Conservation (phyloP, 2,797 vertebrate genomes). For the Brachymystax lenok region DNA sequence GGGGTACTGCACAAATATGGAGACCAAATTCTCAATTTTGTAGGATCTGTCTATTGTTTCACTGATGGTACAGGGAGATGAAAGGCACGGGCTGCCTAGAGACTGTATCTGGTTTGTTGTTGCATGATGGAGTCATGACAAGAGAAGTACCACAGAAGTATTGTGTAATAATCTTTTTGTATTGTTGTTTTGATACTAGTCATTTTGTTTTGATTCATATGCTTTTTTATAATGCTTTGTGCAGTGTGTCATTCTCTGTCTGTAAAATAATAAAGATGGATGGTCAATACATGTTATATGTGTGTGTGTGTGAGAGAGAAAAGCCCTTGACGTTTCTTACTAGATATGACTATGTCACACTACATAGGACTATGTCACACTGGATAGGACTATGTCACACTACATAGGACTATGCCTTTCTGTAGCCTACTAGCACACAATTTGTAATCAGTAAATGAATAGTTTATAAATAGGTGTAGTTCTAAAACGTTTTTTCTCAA, state of each 20-base stretch:
- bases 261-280: conserved; percentile 72
- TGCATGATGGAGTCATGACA: conserved; percentile 82
- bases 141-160: conserved; percentile 75
- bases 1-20: conserved; percentile 60
- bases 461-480: not conserved
- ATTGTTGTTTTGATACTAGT: conserved; percentile 67
- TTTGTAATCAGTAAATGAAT: not conserved
- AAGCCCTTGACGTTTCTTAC: not conserved
- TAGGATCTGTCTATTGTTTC: conserved; percentile 60
- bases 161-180: conserved; percentile 71
- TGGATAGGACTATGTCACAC: too few species aligned
- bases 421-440: not conserved
- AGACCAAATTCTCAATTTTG: conserved; percentile 63
- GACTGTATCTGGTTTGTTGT: conserved; percentile 78
- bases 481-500: not conserved
- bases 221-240: conserved; percentile 68
- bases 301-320: not conserved
- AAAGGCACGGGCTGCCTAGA: conserved; percentile 90
- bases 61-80: conserved; percentile 73
- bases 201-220: conserved; percentile 57
- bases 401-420: not conserved
- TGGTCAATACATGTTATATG: conserved; percentile 45
- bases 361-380: too few species aligned
- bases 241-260: conserved; percentile 77
- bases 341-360: too few species aligned